These are phyloP conservation scores for Calcarius lapponicus DNA, from an alignment of 2,797 vertebrate genomes.

Conservation along the genomic window DNA sequence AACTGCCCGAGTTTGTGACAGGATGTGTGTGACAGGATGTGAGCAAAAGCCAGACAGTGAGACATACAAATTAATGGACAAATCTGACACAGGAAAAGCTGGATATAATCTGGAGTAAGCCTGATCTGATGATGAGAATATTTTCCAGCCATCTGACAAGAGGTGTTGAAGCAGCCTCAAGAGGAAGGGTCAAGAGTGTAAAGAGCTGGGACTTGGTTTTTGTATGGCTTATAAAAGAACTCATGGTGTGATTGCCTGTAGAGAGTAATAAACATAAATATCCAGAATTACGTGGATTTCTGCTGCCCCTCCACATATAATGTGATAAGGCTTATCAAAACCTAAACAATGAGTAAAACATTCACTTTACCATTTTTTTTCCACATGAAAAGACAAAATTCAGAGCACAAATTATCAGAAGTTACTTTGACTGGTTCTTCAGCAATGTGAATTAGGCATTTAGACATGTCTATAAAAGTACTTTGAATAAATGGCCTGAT, in stretches of 20 bases:
- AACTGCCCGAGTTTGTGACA: background rate
- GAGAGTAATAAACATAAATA: background rate
- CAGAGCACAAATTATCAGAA: background rate
- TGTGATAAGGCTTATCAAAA: background rate
- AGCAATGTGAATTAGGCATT: background rate
- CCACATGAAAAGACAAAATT: background rate
- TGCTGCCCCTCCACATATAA: background rate
- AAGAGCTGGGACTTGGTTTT: background rate
- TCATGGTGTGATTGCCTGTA: background rate
- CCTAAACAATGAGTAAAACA: background rate
- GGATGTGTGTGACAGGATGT: background rate
- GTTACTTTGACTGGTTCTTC: background rate
- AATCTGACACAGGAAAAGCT: background rate
- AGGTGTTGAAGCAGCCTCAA: background rate
- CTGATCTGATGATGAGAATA: background rate
- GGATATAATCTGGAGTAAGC: background rate
- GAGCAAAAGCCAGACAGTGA: background rate
- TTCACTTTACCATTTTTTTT: background rate
- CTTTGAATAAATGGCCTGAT: background rate
- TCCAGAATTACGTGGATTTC: background rate
- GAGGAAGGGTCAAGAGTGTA: background rate
- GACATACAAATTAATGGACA: background rate
- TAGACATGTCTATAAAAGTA: background rate
- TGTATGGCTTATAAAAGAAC: background rate
- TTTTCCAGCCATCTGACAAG: background rate